A percentile compares a stretch with the other conserved stretches of the same genome.
Evolutionary conservation across 2,113 vertebrate genomes (phyloP).

Genomic region (Halcyon senegalensis): DNA sequence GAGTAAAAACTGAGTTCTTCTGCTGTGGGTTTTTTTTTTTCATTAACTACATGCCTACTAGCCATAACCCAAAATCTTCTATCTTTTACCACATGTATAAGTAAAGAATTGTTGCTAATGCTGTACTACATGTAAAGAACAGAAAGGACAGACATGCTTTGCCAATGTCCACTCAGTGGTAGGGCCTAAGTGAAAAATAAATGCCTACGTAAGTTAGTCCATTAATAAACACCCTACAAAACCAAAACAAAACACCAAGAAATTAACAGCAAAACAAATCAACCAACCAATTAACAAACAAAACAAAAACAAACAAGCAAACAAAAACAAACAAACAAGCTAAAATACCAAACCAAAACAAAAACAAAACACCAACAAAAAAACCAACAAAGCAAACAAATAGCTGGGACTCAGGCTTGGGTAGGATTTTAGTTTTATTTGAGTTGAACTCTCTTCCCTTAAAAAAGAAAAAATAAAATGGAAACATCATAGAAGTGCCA

Average conservation of each 20-base stretch:
- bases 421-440: neutral
- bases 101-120: neutral
- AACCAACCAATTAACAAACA: neutral
- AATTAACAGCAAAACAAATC: neutral
- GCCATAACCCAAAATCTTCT: neutral
- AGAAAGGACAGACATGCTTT: neutral
- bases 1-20: neutral
- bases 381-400: too few relatives aligned
- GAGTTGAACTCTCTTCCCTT: neutral
- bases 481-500: accelerated
- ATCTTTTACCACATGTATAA: neutral
- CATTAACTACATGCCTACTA: neutral
- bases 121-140: neutral
- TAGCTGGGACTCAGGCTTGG: neutral
- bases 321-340: too few relatives aligned
- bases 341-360: neutral
- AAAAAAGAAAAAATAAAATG: neutral
- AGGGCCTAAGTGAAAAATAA: neutral
- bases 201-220: neutral
- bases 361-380: neutral
- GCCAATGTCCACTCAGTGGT: neutral
- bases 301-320: neutral
- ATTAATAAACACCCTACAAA: neutral
- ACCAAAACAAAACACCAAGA: neutral
- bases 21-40: neutral